A percentile compares a stretch with the other conserved stretches of the same genome.
Conservation (phyloP, 2,888 invertebrate species). For the Dasypolia templi region DNA sequence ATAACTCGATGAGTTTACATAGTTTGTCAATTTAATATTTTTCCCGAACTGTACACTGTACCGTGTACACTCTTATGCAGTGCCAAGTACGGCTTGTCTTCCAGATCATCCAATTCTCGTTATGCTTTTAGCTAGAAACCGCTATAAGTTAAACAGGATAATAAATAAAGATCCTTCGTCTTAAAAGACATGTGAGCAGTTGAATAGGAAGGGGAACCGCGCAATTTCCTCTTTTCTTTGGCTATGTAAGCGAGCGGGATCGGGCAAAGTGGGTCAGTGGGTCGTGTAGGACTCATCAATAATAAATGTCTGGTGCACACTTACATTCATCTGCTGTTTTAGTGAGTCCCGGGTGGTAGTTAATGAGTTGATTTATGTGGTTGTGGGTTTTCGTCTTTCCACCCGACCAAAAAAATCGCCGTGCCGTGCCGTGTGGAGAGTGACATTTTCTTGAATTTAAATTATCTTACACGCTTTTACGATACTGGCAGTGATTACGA, state of each 20-base stretch:
- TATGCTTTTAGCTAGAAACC: not conserved
- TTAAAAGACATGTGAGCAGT: conserved; percentile 12
- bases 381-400: not conserved
- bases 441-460: not conserved
- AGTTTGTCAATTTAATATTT: not conserved
- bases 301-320: conserved; percentile 60
- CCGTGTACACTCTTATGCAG: not conserved
- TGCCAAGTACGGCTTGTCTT: not conserved
- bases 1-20: not conserved
- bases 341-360: not conserved
- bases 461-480: not conserved
- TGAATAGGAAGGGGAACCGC: conserved; percentile 25
- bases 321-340: conserved; percentile 8
- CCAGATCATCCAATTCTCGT: not conserved
- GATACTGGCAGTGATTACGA: conserved; percentile 20
- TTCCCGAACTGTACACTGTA: not conserved
- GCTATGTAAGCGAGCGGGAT: conserved; percentile 61
- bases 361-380: conserved; percentile 9
- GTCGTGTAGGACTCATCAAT: conserved; percentile 74
- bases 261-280: conserved; percentile 75
- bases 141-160: not conserved
- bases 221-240: conserved; percentile 64
- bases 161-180: conserved; percentile 30
- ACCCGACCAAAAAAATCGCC: no score
- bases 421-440: no score